Evolutionary conservation across 2,888 invertebrate species (phyloP).

Genomic region (Acanthoscelides obtectus): DNA sequence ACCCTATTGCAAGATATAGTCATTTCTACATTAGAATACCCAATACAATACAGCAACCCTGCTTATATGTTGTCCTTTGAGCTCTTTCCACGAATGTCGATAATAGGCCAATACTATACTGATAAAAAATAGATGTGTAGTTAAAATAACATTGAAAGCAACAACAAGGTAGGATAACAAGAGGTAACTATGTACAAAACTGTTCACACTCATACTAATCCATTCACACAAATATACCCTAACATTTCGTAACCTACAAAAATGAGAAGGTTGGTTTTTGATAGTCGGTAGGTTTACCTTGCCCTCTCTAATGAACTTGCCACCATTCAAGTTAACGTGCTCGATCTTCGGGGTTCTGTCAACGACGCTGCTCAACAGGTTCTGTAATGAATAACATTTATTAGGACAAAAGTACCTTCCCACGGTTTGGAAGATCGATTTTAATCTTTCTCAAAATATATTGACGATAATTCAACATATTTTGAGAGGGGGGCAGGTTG

Average conservation of each 20-base stretch:
- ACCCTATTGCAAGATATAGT: too few relatives aligned
- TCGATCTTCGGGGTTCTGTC: conserved; percentile 94
- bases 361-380: conserved; percentile 85
- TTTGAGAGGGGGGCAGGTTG: too few relatives aligned
- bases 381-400: conserved; percentile 57
- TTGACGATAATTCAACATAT: too few relatives aligned
- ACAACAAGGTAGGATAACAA: conserved; percentile 1
- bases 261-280: neutral
- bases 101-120: neutral
- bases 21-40: too few relatives aligned
- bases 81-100: neutral
- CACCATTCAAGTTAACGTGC: conserved; percentile 91
- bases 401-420: too few relatives aligned
- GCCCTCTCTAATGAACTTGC: conserved; percentile 92
- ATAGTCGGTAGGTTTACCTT: conserved; percentile 67
- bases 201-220: conserved; percentile 23
- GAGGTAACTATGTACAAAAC: conserved; percentile 18
- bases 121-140: neutral
- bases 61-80: neutral
- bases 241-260: conserved; percentile 1
- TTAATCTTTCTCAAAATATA: too few relatives aligned
- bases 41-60: too few relatives aligned
- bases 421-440: too few relatives aligned
- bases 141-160: neutral
- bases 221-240: conserved; percentile 27